Conservation (phyloP, 1,140 invertebrate species). For the Drosophila auraria region DNA sequence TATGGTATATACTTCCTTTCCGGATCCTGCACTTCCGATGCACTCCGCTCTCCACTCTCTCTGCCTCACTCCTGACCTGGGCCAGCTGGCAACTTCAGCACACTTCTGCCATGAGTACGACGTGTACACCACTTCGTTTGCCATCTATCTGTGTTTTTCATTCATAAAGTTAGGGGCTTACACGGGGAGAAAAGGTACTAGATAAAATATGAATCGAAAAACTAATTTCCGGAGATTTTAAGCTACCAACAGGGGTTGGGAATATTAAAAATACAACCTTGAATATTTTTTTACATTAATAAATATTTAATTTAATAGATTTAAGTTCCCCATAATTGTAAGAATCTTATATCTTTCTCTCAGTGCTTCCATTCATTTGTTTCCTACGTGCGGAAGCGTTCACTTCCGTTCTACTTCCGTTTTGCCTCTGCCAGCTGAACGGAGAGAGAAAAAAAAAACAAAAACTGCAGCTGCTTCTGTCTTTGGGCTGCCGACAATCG, state of each 20-base stretch:
- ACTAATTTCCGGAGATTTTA: background rate
- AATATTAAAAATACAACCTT: background rate
- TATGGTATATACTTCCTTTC: slow-evolving; percentile 14
- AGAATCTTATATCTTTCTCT: background rate
- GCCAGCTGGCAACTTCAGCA: slow-evolving; percentile 39
- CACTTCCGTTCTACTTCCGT: slow-evolving; percentile 75
- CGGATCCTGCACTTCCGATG: slow-evolving; percentile 49
- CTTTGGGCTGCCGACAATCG: slow-evolving; percentile 40
- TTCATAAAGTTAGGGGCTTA: slow-evolving; percentile 23
- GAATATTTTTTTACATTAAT: too few relatives aligned
- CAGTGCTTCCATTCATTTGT: slow-evolving; percentile 39
- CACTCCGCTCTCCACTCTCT: slow-evolving; percentile 2
- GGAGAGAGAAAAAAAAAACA: background rate
- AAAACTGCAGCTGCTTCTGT: slow-evolving; percentile 48
- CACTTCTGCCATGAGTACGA: slow-evolving; percentile 42
- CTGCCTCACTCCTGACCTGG: background rate
- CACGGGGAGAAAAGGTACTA: background rate
- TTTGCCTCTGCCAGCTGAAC: slow-evolving; percentile 45
- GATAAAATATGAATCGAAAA: background rate
- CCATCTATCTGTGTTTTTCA: slow-evolving; percentile 21
- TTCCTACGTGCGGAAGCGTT: slow-evolving; percentile 77
- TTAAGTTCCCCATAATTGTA: too few relatives aligned
- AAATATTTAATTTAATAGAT: background rate
- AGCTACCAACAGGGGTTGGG: background rate
- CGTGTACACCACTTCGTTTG: slow-evolving; percentile 1